These are phyloP conservation scores for Pedionomus torquatus DNA, from an alignment of 2,113 vertebrate genomes.

Conservation along the genomic window DNA sequence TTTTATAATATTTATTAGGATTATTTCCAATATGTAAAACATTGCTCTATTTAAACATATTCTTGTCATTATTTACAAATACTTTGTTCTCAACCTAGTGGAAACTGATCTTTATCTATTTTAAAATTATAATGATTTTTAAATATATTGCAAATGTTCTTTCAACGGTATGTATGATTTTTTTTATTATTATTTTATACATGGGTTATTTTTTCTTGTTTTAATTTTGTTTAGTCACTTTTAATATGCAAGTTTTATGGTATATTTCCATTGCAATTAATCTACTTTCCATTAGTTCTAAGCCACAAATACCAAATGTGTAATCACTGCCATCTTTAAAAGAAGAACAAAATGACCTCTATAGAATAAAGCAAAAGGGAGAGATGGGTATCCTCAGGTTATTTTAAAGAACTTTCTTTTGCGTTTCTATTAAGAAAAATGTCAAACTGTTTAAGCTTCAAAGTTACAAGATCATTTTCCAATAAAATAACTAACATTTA, in stretches of 20 bases:
- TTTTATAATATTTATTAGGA: slow-evolving; percentile 65
- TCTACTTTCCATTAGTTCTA: slow-evolving; percentile 5
- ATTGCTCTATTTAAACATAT: slow-evolving; percentile 45
- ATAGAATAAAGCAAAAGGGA: neutral
- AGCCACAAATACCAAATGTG: neutral
- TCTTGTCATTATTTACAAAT: slow-evolving; percentile 53
- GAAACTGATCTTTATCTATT: slow-evolving; percentile 70
- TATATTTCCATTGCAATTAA: slow-evolving; percentile 44
- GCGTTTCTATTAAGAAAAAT: neutral
- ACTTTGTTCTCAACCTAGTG: slow-evolving; percentile 70
- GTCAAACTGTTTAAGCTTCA: neutral
- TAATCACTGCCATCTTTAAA: neutral
- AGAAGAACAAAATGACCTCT: neutral
- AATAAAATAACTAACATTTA: neutral
- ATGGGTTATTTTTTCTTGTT: neutral
- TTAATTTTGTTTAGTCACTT: slow-evolving; percentile 31
- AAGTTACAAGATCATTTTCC: neutral
- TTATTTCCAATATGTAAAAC: slow-evolving; percentile 61
- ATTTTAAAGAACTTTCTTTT: neutral
- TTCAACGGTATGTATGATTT: neutral
- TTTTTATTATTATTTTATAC: neutral
- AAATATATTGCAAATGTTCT: slow-evolving; percentile 17
- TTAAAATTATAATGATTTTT: slow-evolving; percentile 53
- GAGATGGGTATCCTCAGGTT: neutral
- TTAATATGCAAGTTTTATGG: slow-evolving; percentile 30